Conservation (phyloP, 2,113 vertebrate genomes). For the Benitochromis conjunctus region DNA sequence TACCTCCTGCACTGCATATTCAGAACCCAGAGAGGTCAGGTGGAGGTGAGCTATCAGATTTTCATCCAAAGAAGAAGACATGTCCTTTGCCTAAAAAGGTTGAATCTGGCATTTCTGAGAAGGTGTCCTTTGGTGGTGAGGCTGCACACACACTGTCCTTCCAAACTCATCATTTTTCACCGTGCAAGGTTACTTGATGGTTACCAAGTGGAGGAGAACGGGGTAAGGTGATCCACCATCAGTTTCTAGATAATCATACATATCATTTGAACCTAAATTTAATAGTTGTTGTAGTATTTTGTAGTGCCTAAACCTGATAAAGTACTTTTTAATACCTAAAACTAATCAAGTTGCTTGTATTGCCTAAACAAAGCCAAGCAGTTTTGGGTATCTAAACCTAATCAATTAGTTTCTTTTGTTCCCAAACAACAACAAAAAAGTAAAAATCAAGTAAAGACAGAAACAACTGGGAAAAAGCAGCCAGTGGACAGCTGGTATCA, state of each 20-base stretch:
- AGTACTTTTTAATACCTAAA: neutral
- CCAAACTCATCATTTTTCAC: neutral
- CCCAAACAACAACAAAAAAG: neutral
- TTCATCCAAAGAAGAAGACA: neutral
- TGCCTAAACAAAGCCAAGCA: fast-evolving
- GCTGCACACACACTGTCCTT: neutral
- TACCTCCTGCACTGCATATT: fast-evolving
- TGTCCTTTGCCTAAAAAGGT: neutral
- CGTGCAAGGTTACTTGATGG: neutral
- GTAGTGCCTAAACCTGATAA: neutral
- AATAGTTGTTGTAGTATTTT: neutral
- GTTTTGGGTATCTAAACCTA: neutral
- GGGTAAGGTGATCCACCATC: neutral
- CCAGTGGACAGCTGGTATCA: neutral
- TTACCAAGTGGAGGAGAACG: neutral
- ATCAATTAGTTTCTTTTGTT: neutral
- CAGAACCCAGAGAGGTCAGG: neutral
- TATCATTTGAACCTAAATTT: neutral
- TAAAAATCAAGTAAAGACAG: neutral
- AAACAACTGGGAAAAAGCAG: neutral
- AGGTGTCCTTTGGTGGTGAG: neutral
- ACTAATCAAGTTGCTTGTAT: neutral
- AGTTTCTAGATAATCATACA: neutral
- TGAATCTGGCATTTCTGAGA: neutral
- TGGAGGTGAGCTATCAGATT: neutral